These are phyloP conservation scores for Thryonomys swinderianus DNA, from an alignment of 2,113 vertebrate species.

Conservation along the genomic window DNA sequence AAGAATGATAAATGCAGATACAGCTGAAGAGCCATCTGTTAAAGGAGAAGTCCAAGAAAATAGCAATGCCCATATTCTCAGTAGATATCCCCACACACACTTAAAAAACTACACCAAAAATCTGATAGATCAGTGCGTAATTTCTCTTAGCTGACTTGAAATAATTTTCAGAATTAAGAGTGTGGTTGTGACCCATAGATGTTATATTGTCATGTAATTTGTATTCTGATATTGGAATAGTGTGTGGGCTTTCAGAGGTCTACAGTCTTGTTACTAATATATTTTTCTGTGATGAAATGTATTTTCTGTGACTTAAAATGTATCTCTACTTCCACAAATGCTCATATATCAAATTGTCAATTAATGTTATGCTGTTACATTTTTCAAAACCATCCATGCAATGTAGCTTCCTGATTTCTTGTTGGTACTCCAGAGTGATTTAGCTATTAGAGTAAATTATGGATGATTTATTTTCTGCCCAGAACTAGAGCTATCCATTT, in stretches of 20 bases:
- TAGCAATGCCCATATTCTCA: not conserved
- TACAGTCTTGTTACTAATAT: not conserved
- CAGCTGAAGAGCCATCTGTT: not conserved
- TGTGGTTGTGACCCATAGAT: not conserved
- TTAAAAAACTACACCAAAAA: not conserved
- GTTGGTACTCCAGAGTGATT: slow-evolving; percentile 53
- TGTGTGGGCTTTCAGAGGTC: not conserved
- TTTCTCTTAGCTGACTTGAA: slow-evolving; percentile 26
- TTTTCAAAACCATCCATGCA: slow-evolving; percentile 67
- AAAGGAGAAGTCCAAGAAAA: slow-evolving; percentile 1
- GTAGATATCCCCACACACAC: not conserved
- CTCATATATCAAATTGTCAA: slow-evolving; percentile 62
- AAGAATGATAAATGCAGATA: slow-evolving; percentile 14
- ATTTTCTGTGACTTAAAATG: slow-evolving; percentile 39
- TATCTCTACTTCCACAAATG: slow-evolving; percentile 11
- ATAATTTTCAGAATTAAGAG: slow-evolving; percentile 11
- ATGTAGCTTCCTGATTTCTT: slow-evolving; percentile 52
- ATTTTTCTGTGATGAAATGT: not conserved
- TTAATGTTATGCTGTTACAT: slow-evolving; percentile 50
- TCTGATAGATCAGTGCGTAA: not conserved
- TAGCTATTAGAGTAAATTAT: slow-evolving; percentile 63
- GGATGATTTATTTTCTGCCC: slow-evolving; percentile 59
- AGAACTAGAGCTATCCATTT: slow-evolving; percentile 48
- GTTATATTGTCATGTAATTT: not conserved
- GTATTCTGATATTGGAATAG: not conserved